Evolutionary conservation across 2,113 vertebrate genomes (phyloP).

Genomic region (Phalacrocorax aristotelis): DNA sequence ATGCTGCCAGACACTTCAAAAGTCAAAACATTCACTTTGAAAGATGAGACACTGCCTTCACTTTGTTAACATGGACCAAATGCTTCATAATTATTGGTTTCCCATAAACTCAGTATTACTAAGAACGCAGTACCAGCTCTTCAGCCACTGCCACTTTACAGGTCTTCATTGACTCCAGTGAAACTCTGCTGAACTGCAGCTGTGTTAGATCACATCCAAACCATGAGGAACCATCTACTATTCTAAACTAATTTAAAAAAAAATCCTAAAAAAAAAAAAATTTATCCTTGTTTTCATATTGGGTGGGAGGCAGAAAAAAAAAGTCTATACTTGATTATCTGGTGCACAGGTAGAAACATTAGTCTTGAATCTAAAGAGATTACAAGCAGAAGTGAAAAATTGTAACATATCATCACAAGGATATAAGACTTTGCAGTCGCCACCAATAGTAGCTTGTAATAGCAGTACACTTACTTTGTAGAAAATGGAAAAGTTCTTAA

Average conservation of each 20-base stretch:
- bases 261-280: background rate
- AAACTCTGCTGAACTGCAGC: background rate
- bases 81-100: background rate
- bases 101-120: background rate
- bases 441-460: background rate
- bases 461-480: background rate
- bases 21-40: background rate
- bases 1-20: constrained; percentile 1
- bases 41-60: background rate
- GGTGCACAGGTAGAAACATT: background rate
- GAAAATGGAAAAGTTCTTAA: background rate
- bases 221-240: background rate
- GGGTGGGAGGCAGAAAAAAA: background rate
- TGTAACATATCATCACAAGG: background rate
- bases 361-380: background rate
- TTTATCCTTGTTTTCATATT: background rate
- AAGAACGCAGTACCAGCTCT: background rate
- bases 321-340: background rate
- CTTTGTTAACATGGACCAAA: background rate
- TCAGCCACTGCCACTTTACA: background rate
- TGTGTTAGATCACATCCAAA: background rate
- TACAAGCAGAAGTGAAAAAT: background rate
- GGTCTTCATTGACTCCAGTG: background rate
- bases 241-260: background rate
- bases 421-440: background rate